Conservation (phyloP, 2,113 vertebrate species). For the Crotophaga sulcirostris region DNA sequence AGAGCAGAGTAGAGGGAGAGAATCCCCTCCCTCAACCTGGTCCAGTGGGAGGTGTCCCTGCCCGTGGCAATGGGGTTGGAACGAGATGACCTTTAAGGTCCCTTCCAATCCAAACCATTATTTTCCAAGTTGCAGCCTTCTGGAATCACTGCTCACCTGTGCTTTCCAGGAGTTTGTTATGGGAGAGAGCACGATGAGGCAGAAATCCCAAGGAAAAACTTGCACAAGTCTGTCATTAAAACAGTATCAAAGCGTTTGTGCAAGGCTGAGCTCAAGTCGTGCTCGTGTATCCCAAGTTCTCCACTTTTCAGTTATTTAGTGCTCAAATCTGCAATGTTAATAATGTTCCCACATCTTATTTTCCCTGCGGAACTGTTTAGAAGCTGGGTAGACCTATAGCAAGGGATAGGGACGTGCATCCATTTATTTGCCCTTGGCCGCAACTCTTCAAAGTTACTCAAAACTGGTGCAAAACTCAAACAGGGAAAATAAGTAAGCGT, state of each 20-base stretch:
- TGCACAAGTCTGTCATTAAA: background rate
- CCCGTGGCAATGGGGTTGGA: no score
- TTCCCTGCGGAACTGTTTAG: accelerated
- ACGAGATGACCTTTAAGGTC: no score
- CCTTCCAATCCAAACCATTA: background rate
- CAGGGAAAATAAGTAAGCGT: background rate
- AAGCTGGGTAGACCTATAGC: background rate
- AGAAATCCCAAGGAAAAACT: background rate
- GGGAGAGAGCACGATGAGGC: background rate
- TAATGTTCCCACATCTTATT: accelerated
- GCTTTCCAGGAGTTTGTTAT: background rate
- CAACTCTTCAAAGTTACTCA: background rate
- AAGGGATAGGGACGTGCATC: background rate
- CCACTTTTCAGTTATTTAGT: accelerated
- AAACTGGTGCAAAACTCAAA: background rate
- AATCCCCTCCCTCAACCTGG: no score
- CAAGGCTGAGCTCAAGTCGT: background rate
- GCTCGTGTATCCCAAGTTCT: background rate
- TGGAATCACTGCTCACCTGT: background rate
- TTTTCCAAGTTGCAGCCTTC: background rate
- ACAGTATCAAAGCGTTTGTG: background rate
- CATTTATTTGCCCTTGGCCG: background rate
- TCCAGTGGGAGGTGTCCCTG: no score
- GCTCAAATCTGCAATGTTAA: no score
- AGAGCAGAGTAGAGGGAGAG: no score